Percentiles rank a stretch among this genome's conserved stretches.
Conservation (phyloP, 2,113 vertebrate genomes). For the Fulmarus glacialis region DNA sequence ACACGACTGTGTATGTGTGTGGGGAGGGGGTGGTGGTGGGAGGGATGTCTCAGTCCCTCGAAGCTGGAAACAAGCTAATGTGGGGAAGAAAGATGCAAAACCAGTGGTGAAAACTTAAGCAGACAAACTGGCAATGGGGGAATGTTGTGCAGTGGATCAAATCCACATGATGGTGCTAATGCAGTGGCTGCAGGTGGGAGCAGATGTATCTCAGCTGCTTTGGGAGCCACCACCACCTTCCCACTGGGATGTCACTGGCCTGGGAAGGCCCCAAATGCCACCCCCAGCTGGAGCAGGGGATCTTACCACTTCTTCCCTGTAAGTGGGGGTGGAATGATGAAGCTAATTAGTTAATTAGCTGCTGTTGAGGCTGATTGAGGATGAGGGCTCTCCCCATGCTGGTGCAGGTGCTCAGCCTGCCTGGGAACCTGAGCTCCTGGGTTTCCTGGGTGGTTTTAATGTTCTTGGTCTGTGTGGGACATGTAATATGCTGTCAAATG, state of each 20-base stretch:
- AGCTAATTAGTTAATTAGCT: not conserved
- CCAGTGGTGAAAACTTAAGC: not conserved
- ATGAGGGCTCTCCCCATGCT: not conserved
- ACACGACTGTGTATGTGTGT: not conserved
- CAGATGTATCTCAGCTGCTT: not conserved
- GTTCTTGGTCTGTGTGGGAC: not conserved
- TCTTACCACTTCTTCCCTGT: not conserved
- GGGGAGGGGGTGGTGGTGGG: not conserved
- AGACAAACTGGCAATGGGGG: not conserved
- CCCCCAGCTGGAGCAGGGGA: not conserved
- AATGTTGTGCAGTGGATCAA: not conserved
- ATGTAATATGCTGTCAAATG: accelerated
- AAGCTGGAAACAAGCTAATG: not conserved
- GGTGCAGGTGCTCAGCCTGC: not conserved
- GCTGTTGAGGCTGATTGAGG: not conserved
- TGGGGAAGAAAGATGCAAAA: not conserved
- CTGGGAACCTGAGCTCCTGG: not conserved
- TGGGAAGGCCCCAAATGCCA: not conserved
- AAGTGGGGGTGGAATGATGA: not conserved
- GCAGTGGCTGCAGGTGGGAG: not conserved
- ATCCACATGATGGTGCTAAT: not conserved
- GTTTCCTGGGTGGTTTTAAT: not conserved
- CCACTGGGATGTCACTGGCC: not conserved
- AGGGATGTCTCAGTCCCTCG: not conserved
- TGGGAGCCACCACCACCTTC: not conserved